Evolutionary conservation across 2,888 invertebrate genomes (phyloP), one percentile per base, ranked within the genome.

Genomic region (Scelioninae gen. 2): DNA sequence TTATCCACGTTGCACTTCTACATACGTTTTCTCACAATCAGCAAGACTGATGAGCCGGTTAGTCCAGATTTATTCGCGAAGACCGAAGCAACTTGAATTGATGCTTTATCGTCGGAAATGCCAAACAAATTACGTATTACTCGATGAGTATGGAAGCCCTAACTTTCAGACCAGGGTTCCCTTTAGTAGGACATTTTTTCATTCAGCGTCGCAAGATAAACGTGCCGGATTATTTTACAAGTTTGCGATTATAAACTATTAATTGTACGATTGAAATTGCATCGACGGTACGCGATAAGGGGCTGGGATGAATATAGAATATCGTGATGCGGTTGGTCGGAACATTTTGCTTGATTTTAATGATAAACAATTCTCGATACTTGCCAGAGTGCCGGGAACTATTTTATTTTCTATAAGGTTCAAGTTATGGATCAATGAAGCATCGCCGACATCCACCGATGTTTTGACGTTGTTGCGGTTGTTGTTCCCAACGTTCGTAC

Each of bases 1-100:
- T 68, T 58, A 76, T 72, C 73, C 69, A 74, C 74, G 70, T 64
- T 31, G 58, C 28, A 68, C 70, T 58, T 64, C 33, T 50, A 71
- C 61, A 74, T 65, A 58, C 74, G 46, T 72, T 75, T 75, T 69
- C 71, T 61, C 72, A 55, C 74, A 74, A 58, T 48, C 75, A 61
- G 55, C 64, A 77, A 78, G 75, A 83, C 79, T 80, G 77, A 82
- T 80, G 81, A 78, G 77, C 78, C 78, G 76, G 77, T 77, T 71
- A 60, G 73, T 69, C 52, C 55, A 61, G 78, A 81, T 81, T 82
- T 83, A 81, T 82, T 63, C 78, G 60, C 76, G 79, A 77, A 77
- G 78, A 78, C 80, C n/a, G n/a, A 80, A 70, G 74, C 81, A 82
- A 80, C 74, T 73, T 79, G 78, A 82, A 82, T 81, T 77, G 79